A percentile compares a stretch with the other conserved stretches of the same genome.
Conservation (phyloP, 2,113 vertebrate species). For the Tretioscincus oriximinensis region DNA sequence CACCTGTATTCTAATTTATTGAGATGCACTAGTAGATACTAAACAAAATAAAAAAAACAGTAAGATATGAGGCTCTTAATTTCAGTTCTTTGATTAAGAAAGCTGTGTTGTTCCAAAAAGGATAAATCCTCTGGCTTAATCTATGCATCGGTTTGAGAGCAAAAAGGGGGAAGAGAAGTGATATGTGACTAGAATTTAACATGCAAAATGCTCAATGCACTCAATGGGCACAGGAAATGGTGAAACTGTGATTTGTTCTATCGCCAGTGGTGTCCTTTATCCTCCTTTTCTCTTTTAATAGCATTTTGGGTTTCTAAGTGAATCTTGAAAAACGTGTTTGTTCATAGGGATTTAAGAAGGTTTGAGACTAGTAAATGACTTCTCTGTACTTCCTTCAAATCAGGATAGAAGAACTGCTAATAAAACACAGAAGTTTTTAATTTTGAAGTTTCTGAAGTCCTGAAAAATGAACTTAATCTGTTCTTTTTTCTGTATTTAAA, state of each 20-base stretch:
- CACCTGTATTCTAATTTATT: too few relatives aligned
- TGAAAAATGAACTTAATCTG: too few relatives aligned
- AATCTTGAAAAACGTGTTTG: background rate
- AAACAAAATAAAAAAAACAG: too few relatives aligned
- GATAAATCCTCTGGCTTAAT: background rate
- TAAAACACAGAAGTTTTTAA: background rate
- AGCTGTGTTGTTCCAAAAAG: background rate
- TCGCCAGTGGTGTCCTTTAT: background rate
- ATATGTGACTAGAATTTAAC: background rate
- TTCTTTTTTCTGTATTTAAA: too few relatives aligned
- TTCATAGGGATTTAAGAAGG: background rate
- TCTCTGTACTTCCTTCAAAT: background rate
- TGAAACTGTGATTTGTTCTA: background rate
- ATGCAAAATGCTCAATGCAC: background rate
- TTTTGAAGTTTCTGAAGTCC: too few relatives aligned
- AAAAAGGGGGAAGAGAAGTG: background rate
- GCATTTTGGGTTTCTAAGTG: slow-evolving; percentile 3
- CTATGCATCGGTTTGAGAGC: background rate
- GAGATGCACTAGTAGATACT: too few relatives aligned
- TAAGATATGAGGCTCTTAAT: background rate
- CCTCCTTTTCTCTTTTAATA: background rate
- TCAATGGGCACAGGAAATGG: background rate
- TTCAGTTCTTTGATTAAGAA: background rate
- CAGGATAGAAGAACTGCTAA: background rate
- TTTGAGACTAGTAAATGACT: background rate